Conservation (phyloP, 2,113 vertebrate genomes). For the Aegotheles bennettii region DNA sequence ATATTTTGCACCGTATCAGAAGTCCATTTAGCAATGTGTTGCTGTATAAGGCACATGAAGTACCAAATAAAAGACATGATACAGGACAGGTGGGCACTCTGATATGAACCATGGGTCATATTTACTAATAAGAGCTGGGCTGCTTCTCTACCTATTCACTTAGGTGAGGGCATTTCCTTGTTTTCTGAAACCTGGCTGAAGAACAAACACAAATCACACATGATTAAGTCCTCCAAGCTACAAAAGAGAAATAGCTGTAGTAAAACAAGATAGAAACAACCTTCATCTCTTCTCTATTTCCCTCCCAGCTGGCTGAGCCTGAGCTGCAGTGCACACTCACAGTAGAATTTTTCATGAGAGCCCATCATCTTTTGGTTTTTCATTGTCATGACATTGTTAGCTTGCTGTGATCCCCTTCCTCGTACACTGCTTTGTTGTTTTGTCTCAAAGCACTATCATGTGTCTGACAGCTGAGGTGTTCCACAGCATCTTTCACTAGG, state of each 20-base stretch:
- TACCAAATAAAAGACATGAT: not conserved
- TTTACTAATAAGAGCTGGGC: not conserved
- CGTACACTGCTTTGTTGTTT: not conserved
- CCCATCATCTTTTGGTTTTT: not conserved
- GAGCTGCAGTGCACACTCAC: not conserved
- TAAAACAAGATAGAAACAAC: not conserved
- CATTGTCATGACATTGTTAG: not conserved
- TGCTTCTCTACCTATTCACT: not conserved
- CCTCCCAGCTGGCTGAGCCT: not conserved
- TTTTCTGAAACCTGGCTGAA: not conserved
- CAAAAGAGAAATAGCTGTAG: not conserved
- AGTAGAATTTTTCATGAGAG: not conserved
- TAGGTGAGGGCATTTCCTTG: not conserved
- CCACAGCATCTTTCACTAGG: not conserved
- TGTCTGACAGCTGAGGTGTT: not conserved
- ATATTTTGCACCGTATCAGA: not conserved
- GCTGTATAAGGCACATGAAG: not conserved
- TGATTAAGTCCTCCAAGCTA: not conserved
- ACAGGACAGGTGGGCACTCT: not conserved
- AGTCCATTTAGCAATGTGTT: not conserved
- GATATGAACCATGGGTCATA: not conserved
- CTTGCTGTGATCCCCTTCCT: not conserved
- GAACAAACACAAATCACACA: not conserved
- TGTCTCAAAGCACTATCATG: not conserved
- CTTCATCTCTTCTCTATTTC: not conserved